Percentiles rank a stretch among this genome's conserved stretches.
Evolutionary conservation across 2,888 invertebrate species (phyloP).

Genomic region (Scaptomyza parva): DNA sequence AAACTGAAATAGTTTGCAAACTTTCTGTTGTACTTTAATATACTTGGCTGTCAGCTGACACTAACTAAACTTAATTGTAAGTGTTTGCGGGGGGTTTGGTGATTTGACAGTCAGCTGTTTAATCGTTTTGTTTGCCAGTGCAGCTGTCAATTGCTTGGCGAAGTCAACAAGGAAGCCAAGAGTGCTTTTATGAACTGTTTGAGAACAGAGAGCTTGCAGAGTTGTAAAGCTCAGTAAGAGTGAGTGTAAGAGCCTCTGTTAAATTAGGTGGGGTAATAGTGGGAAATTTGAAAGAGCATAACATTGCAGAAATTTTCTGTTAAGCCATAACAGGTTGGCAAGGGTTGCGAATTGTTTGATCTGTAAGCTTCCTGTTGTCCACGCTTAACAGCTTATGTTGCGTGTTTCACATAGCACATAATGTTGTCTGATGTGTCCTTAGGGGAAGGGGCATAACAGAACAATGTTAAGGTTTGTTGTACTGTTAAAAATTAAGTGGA

Average conservation of each 20-base stretch:
- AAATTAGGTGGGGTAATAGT: conserved; percentile 49
- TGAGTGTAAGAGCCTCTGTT: conserved; percentile 17
- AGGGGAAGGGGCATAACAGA: too few relatives aligned
- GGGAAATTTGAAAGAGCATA: conserved; percentile 33
- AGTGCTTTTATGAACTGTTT: conserved; percentile 15
- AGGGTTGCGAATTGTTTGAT: conserved; percentile 19
- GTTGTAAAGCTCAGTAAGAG: conserved; percentile 14
- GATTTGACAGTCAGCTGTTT: conserved; percentile 71
- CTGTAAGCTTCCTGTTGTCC: not conserved
- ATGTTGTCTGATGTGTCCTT: not conserved
- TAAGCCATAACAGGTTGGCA: not conserved
- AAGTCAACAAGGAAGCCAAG: conserved; percentile 57
- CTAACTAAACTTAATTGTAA: not conserved
- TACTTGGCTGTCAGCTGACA: conserved; percentile 57
- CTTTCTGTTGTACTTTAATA: conserved; percentile 41
- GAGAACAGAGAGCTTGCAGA: conserved; percentile 19
- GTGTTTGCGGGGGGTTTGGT: conserved; percentile 8
- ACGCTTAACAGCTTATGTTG: conserved; percentile 1
- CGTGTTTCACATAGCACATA: not conserved
- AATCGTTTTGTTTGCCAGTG: conserved; percentile 16
- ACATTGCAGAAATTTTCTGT: conserved; percentile 8
- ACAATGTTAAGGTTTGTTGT: conserved; percentile 13
- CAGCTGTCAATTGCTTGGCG: conserved; percentile 39
- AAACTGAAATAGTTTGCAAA: conserved; percentile 50
- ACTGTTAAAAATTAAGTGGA: not conserved